Percentiles rank a stretch among this genome's conserved stretches.
phyloP scores from a whole-genome alignment of 1,140 invertebrate species.

The Psilanteris sp. region DNA sequence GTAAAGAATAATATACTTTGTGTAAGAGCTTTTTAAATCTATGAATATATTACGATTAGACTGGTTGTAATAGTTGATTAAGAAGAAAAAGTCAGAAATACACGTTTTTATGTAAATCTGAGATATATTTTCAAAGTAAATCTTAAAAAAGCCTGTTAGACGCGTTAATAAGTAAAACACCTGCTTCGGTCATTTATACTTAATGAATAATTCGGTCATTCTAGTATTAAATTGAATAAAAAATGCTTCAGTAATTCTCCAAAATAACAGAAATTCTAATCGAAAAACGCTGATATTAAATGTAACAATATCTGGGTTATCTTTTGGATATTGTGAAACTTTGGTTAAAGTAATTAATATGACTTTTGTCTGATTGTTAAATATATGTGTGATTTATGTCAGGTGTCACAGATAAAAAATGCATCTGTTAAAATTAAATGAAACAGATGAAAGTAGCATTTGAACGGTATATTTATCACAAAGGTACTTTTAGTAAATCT shows the following conservation, averaged over 20 bases:
- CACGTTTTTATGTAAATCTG: constrained; percentile 23
- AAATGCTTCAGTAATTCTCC: constrained; percentile 25
- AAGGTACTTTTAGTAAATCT: no score
- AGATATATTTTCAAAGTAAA: constrained; percentile 11
- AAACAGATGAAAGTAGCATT: no score
- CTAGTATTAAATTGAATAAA: constrained; percentile 8
- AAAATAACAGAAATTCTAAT: constrained; percentile 30
- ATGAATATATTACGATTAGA: no score
- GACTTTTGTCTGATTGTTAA: no score
- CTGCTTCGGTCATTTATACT: constrained; percentile 48
- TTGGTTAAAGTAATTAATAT: not conserved
- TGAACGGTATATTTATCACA: no score
- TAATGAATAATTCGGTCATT: constrained; percentile 54
- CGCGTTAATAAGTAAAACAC: constrained; percentile 18
- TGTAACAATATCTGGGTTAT: constrained; percentile 22
- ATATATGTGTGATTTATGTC: no score
- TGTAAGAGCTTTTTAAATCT: no score
- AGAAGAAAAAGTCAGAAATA: constrained; percentile 12
- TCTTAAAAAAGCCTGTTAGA: constrained; percentile 16
- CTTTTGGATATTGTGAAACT: constrained; percentile 2
- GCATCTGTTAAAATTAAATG: no score
- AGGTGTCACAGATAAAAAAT: no score
- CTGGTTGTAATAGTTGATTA: constrained; percentile 1
- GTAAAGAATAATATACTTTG: no score
- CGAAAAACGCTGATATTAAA: constrained; percentile 1